Conservation (phyloP, 2,888 invertebrate genomes). For the Drosophila birchii region DNA sequence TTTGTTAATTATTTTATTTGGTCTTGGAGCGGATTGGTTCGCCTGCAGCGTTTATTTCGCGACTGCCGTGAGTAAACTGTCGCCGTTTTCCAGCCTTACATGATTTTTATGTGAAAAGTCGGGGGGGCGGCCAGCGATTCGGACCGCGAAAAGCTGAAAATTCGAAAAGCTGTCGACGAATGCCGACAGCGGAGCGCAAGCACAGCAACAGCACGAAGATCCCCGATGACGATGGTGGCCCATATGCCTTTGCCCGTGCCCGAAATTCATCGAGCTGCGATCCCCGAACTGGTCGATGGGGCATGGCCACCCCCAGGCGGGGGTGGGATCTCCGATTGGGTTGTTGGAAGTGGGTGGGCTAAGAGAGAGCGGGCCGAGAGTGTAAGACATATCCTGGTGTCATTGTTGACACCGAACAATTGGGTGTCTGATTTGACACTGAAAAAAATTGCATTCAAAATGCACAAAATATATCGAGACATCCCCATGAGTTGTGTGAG, state of each 20-base stretch:
- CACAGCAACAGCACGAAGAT: slow-evolving; percentile 14
- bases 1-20: background rate
- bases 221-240: slow-evolving; percentile 19
- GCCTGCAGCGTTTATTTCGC: slow-evolving; percentile 64
- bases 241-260: slow-evolving; percentile 4
- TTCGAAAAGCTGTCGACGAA: slow-evolving; percentile 41
- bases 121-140: slow-evolving; percentile 50
- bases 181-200: slow-evolving; percentile 16
- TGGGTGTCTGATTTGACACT: slow-evolving; percentile 8
- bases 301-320: slow-evolving; percentile 1
- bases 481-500: background rate
- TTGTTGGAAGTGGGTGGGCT: background rate
- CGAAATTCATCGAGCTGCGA: slow-evolving; percentile 11
- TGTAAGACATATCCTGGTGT: slow-evolving; percentile 22
- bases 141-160: slow-evolving; percentile 58
- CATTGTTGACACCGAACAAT: slow-evolving; percentile 24
- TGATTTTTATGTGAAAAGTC: slow-evolving; percentile 82
- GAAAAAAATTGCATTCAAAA: background rate
- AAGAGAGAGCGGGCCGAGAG: background rate
- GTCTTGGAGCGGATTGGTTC: slow-evolving; percentile 29
- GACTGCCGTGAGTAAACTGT: slow-evolving; percentile 82
- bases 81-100: slow-evolving; percentile 83
- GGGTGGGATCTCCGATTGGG: background rate
- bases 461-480: slow-evolving; percentile 1
- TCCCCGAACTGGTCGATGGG: slow-evolving; percentile 7